Evolutionary conservation across 2,888 invertebrate species (phyloP).

Genomic region (Caenorhabditis japonica): DNA sequence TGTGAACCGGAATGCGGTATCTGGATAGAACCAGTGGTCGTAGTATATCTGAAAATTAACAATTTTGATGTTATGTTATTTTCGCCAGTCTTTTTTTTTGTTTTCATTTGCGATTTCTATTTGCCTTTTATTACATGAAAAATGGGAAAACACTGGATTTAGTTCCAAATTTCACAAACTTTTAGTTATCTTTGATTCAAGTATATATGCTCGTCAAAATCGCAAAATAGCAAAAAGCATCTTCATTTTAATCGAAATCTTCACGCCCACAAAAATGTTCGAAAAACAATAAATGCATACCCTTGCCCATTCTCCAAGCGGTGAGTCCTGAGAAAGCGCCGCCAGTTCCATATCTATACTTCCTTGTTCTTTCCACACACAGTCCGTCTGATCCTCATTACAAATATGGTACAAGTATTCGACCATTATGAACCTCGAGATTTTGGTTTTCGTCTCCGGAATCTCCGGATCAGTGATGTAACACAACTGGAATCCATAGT

Average conservation of each 20-base stretch:
- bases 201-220: too few relatives aligned
- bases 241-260: too few relatives aligned
- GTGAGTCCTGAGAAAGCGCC: slow-evolving; percentile 30
- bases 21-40: slow-evolving; percentile 83
- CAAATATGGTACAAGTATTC: slow-evolving; percentile 25
- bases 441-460: background rate
- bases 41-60: slow-evolving; percentile 82
- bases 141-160: background rate
- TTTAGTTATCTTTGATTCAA: too few relatives aligned
- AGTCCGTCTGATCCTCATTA: slow-evolving; percentile 25
- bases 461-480: slow-evolving; percentile 81
- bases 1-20: slow-evolving; percentile 92
- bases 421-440: slow-evolving; percentile 46
- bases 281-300: slow-evolving; percentile 24
- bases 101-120: too few relatives aligned
- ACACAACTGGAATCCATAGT: slow-evolving; percentile 91
- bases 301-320: slow-evolving; percentile 63
- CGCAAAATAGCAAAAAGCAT: background rate
- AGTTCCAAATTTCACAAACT: background rate
- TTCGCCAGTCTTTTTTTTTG: too few relatives aligned
- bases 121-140: background rate
- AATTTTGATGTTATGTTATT: slow-evolving; percentile 1
- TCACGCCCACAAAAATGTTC: background rate
- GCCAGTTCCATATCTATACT: slow-evolving; percentile 57
- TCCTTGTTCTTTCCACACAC: slow-evolving; percentile 25